Percentiles rank a stretch among this genome's conserved stretches.
Evolutionary conservation across 2,888 invertebrate species (phyloP).

Genomic region (Harmothoe impar): DNA sequence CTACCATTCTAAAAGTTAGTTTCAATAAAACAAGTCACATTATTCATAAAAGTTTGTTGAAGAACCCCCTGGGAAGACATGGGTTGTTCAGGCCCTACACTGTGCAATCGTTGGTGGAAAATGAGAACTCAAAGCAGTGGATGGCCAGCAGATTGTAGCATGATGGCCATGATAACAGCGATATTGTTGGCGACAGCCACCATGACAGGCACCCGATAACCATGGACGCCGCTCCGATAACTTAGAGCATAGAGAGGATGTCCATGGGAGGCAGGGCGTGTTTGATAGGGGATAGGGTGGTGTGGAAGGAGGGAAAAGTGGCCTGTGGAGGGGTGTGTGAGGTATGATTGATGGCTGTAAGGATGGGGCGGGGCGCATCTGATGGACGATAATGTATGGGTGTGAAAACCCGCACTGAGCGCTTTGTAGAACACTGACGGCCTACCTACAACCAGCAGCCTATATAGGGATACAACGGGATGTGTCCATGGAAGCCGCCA

Average conservation of each 20-base stretch:
- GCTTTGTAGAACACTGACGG: not conserved
- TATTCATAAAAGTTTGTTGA: too few relatives aligned
- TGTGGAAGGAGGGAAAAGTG: not conserved
- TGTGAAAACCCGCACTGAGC: not conserved
- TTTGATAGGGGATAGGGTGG: not conserved
- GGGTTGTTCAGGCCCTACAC: too few relatives aligned
- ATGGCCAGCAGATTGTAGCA: not conserved
- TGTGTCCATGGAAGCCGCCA: too few relatives aligned
- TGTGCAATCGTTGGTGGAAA: too few relatives aligned
- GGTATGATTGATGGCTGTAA: not conserved
- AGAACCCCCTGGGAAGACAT: too few relatives aligned
- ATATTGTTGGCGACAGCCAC: not conserved
- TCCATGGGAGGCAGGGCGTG: not conserved
- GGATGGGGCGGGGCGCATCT: not conserved
- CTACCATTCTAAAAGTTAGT: too few relatives aligned
- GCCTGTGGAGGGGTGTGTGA: not conserved
- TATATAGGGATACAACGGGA: too few relatives aligned
- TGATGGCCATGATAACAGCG: not conserved
- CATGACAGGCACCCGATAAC: not conserved
- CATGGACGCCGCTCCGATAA: not conserved
- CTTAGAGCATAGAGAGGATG: not conserved
- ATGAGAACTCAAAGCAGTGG: not conserved
- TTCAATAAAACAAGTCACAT: too few relatives aligned
- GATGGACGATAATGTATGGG: constrained; percentile 21
- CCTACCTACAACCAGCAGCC: not conserved